A percentile compares a stretch with the other conserved stretches of the same genome.
These are phyloP conservation scores for Gopherus evgoodei DNA, from an alignment of 2,113 vertebrate genomes.

Conservation along the genomic window DNA sequence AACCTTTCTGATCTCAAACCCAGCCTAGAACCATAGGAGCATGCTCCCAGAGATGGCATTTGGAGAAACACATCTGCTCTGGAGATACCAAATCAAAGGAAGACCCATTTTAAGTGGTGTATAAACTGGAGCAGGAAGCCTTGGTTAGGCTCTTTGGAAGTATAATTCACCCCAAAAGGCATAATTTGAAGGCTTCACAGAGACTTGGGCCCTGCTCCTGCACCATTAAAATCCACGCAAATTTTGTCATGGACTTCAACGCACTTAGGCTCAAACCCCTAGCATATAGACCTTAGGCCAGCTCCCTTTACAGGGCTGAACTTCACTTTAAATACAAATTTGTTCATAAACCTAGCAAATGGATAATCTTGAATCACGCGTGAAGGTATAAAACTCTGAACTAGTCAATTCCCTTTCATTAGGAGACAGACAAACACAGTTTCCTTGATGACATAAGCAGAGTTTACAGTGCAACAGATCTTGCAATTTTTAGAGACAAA, in stretches of 20 bases:
- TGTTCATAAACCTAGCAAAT: neutral
- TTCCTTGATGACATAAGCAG: neutral
- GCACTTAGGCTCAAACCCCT: neutral
- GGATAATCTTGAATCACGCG: neutral
- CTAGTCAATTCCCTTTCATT: neutral
- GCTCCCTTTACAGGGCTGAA: neutral
- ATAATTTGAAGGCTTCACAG: neutral
- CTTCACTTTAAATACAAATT: neutral
- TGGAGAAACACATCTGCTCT: neutral
- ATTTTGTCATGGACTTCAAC: neutral
- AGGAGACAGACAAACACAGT: neutral
- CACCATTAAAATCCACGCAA: neutral
- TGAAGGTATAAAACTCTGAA: neutral
- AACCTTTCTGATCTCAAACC: neutral
- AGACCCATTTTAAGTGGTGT: slow-evolving; percentile 8
- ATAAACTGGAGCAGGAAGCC: neutral
- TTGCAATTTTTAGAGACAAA: slow-evolving; percentile 42
- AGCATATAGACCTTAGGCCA: neutral
- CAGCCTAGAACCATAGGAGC: neutral
- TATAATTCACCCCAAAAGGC: neutral
- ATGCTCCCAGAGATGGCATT: neutral
- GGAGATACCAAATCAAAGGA: neutral
- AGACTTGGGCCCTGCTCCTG: neutral
- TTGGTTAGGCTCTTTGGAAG: neutral
- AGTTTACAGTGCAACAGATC: neutral